Evolutionary conservation across 2,797 vertebrate genomes (phyloP).

Genomic region (Stomatorhinus walkeri): DNA sequence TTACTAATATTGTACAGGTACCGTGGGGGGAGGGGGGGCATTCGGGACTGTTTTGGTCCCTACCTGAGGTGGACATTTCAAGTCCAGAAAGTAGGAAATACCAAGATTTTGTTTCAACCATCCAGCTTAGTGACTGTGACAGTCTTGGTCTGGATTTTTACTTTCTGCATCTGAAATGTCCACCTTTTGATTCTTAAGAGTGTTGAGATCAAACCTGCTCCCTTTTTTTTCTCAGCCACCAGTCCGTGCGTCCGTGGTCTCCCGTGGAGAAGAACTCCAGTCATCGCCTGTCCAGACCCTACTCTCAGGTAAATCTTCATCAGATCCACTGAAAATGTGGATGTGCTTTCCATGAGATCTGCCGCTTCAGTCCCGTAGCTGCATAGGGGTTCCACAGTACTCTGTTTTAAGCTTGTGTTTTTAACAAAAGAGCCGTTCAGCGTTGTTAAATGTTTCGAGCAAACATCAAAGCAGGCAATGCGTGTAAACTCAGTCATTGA

Average conservation of each 20-base stretch:
- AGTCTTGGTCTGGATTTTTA: neutral
- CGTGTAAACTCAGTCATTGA: constrained; percentile 35
- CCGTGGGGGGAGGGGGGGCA: neutral
- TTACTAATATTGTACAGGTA: neutral
- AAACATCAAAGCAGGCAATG: constrained; percentile 38
- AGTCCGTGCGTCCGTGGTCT: constrained; percentile 59
- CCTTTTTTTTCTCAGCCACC: constrained; percentile 47
- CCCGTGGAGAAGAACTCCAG: constrained; percentile 56
- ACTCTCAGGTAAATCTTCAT: constrained; percentile 60
- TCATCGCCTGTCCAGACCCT: constrained; percentile 53
- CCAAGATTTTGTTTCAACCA: neutral
- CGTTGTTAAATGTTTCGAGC: constrained; percentile 18
- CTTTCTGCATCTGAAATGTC: neutral
- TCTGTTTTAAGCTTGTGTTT: neutral
- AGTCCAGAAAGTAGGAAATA: neutral
- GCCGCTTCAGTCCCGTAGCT: neutral
- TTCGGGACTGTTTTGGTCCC: neutral
- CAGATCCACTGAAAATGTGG: neutral
- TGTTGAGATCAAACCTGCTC: neutral
- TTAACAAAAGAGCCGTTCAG: neutral
- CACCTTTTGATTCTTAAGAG: neutral
- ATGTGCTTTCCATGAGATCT: neutral
- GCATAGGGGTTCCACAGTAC: neutral
- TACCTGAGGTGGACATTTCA: neutral
- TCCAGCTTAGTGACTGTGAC: no score